Evolutionary conservation across 2,888 invertebrate genomes (phyloP), one percentile per base, ranked within the genome.

Genomic region (Drosophila macrospina): DNA sequence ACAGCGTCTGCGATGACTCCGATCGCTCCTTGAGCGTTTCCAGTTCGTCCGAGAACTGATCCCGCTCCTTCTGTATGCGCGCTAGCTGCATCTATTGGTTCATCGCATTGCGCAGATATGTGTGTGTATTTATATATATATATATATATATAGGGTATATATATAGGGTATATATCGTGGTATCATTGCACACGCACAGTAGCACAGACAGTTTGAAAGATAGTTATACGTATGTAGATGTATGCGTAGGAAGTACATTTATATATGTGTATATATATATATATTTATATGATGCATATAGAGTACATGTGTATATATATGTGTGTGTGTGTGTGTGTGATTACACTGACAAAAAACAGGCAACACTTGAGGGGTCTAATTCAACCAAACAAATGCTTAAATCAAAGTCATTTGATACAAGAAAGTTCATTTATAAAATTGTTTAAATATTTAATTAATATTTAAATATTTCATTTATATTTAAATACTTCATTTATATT

Each of bases 51-150:
- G 96, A 94, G 79, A 96, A 95, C 71, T 94, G 93, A 90, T 98
- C 98, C 77, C 96, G 94, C 92, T 98, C 98, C 93, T 98, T 98
- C 92, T 97, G 97, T 76, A 97, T 93, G 75, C 97, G 95, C 78
- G 96, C 94, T 78, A 97, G 95, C 80, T 96, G 93, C 66, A 95
- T 94, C 96, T 96, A 93, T 84, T 20, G 20, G 20, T 20, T 20
- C 2, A 20, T 20, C 20, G 20, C 3, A 20, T 20, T 20, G 1
- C n/a, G n/a, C n/a, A n/a, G n/a, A n/a, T n/a, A n/a, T n/a, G n/a
- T n/a, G n/a, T n/a, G n/a, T n/a, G n/a, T n/a, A n/a, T n/a, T n/a
- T n/a, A n/a, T n/a, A n/a, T n/a, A n/a, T n/a, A n/a, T n/a, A n/a
- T n/a, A n/a, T n/a, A n/a, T n/a, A n/a, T n/a, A n/a, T n/a, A n/a